Evolutionary conservation across 2,888 invertebrate genomes (phyloP).

Genomic region (Lasioglossum morio): DNA sequence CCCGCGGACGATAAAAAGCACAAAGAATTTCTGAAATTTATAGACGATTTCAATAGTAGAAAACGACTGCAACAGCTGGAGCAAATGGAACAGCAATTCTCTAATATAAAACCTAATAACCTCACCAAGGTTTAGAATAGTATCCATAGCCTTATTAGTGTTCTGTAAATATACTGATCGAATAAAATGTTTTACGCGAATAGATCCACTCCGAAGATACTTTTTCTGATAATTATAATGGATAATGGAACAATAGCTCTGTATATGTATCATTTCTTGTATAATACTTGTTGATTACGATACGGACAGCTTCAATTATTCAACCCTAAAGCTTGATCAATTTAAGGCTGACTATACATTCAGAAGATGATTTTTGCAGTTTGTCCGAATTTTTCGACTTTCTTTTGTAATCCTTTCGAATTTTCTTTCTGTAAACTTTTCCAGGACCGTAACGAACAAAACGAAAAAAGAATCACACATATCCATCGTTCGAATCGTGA

Average conservation of each 20-base stretch:
- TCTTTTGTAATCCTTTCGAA: no score
- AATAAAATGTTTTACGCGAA: not conserved
- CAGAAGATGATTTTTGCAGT: no score
- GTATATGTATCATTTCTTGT: no score
- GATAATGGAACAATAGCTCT: not conserved
- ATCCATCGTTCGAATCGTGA: no score
- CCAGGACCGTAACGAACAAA: no score
- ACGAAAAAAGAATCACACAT: no score
- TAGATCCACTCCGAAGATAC: not conserved
- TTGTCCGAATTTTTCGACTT: no score
- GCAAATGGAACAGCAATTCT: slow-evolving; percentile 27
- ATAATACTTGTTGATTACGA: no score
- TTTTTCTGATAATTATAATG: not conserved
- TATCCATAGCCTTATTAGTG: not conserved
- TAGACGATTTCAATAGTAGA: slow-evolving; percentile 54
- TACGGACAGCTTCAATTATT: no score
- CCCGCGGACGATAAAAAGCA: not conserved
- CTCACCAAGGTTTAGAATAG: not conserved
- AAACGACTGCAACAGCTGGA: not conserved
- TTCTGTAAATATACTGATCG: not conserved
- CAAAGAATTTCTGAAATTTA: slow-evolving; percentile 37
- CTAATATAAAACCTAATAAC: not conserved
- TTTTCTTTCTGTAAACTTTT: no score
- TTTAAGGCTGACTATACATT: no score
- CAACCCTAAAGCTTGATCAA: no score